Evolutionary conservation across 2,113 vertebrate species (phyloP), one percentile per base, ranked within the genome.

Genomic region (Gambusia affinis): DNA sequence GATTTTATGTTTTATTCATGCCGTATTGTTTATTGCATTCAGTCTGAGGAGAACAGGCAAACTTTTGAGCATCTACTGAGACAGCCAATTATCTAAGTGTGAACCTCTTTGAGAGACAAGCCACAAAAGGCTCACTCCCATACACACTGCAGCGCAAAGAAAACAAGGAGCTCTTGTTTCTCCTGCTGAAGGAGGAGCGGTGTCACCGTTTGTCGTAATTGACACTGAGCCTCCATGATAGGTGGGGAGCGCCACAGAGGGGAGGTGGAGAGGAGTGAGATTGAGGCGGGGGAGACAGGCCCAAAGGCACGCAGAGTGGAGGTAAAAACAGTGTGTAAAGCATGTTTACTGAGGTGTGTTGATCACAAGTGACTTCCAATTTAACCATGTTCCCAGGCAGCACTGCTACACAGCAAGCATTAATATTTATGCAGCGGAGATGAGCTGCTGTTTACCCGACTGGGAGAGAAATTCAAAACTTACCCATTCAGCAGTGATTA

Each of bases 1-100:
- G 73, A 76, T 82, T 80, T n/a, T 72, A 90, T 92, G 85, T 90
- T 92, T 92, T 91, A 91, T 90, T 92, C 85, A 92, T 91, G 68
- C 67, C 28, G 37, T 76, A 87, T 88, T 86, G 86, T 88, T 91
- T 88, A 81, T 86, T 86, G 72, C 81, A 42, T 82, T 76, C 83
- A 76, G 74, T 79, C 69, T 80, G 78, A 67, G 61, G 44, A 87
- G 84, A 82, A 81, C 64, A 72, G 74, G 70, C 54, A 0, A 42
- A 33, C 75, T 75, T 88, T 79, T 77, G 76, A 85, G 78, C 37
- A 28, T 89, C 84, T 81, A 64, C 75, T 0, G 54, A 88, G 85
- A 80, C 86, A 86, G 82, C 83, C 88, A 91, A 89, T 92, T 91
- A 91, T 77, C 73, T 39, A 75, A 81, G 84, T 78, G 83, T 87